phyloP scores from a whole-genome alignment of 2,113 vertebrate species.

The Lagopus leucura region DNA sequence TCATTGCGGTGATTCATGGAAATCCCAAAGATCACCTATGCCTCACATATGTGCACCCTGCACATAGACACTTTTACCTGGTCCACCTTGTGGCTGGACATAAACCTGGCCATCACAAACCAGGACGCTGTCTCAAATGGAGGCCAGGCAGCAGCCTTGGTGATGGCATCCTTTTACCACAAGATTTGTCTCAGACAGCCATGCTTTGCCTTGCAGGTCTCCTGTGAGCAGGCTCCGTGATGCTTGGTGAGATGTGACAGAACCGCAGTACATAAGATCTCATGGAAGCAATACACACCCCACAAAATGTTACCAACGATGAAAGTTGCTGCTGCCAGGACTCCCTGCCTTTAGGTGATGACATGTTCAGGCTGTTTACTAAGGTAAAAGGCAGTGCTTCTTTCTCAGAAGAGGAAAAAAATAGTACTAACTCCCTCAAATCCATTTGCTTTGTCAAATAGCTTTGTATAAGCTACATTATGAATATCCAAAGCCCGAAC shows the following conservation, averaged over 20 bases:
- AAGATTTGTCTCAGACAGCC: not conserved
- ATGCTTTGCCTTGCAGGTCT: not conserved
- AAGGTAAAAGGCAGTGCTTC: slow-evolving; percentile 14
- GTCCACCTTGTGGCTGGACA: not conserved
- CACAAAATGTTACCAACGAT: slow-evolving; percentile 36
- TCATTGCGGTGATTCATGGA: not conserved
- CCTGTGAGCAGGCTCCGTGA: not conserved
- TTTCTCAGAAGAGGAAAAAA: slow-evolving; percentile 30
- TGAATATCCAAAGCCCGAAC: slow-evolving; percentile 10
- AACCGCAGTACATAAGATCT: slow-evolving; percentile 15
- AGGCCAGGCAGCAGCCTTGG: not conserved
- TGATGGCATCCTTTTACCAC: not conserved
- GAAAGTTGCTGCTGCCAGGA: slow-evolving; percentile 21
- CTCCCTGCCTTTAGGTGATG: slow-evolving; percentile 23
- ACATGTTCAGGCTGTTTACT: slow-evolving; percentile 34
- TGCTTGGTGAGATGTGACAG: not conserved
- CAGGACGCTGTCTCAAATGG: not conserved
- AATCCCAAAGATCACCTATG: not conserved
- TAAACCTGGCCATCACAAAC: not conserved
- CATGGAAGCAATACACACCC: not conserved
- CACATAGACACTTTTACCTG: not conserved
- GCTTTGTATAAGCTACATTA: slow-evolving; percentile 3
- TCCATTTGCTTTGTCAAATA: slow-evolving; percentile 46
- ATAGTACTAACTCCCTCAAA: slow-evolving; percentile 25
- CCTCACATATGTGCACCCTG: not conserved